A percentile compares a stretch with the other conserved stretches of the same genome.
Evolutionary conservation across 2,113 vertebrate genomes (phyloP).

Genomic region (Leptobrachium leishanense): DNA sequence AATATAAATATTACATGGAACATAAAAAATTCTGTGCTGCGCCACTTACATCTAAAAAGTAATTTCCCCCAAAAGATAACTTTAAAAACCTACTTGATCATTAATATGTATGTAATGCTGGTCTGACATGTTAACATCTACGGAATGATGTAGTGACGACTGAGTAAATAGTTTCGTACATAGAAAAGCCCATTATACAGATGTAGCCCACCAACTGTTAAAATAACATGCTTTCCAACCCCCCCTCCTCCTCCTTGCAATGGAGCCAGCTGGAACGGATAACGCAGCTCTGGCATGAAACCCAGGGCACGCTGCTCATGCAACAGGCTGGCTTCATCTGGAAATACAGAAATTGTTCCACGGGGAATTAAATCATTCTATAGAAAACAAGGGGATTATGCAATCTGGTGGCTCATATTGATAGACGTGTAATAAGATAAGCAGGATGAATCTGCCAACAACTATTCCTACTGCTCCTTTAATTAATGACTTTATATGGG

Average conservation of each 20-base stretch:
- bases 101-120: too few species aligned
- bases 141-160: not conserved
- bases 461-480: too few species aligned
- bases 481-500: too few species aligned
- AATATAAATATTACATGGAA: too few species aligned
- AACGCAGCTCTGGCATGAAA: slow-evolving; percentile 15
- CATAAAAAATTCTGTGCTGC: too few species aligned
- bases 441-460: too few species aligned
- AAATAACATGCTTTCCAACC: not conserved
- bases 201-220: slow-evolving; percentile 8
- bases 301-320: not conserved
- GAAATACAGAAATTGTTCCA: not conserved
- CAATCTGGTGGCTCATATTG: not conserved
- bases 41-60: too few species aligned
- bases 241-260: not conserved
- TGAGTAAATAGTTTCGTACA: not conserved
- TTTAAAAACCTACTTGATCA: too few species aligned
- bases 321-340: slow-evolving; percentile 25
- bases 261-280: slow-evolving; percentile 4
- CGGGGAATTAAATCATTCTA: too few species aligned
- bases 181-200: slow-evolving; percentile 12
- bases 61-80: too few species aligned
- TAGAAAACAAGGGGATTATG: not conserved
- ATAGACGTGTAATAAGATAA: too few species aligned
- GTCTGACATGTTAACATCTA: too few species aligned